A percentile compares a stretch with the other conserved stretches of the same genome.
These are phyloP conservation scores for Pseudomyrmex flavicornis DNA, from an alignment of 1,140 invertebrate genomes.

Conservation along the genomic window DNA sequence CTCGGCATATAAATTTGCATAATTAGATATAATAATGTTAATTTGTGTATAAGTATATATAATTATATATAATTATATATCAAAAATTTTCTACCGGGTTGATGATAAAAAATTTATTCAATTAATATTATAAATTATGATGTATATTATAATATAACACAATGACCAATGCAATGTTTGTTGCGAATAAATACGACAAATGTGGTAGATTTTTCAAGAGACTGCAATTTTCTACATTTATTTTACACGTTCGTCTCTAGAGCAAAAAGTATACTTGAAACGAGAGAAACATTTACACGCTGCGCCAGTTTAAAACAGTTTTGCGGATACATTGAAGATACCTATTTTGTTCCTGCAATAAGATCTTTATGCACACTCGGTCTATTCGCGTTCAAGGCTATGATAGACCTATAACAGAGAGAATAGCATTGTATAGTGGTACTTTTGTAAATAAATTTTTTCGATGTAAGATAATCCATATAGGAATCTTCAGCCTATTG, in stretches of 20 bases:
- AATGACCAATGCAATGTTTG: neutral
- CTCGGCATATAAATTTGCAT: too few species aligned
- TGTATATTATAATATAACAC: neutral
- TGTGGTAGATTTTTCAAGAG: neutral
- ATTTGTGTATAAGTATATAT: too few species aligned
- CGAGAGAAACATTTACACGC: conserved; percentile 38
- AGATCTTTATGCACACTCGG: conserved; percentile 73
- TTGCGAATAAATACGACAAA: too few species aligned
- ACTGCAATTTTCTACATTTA: conserved; percentile 12
- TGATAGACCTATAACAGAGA: conserved; percentile 74
- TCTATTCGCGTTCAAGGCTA: conserved; percentile 77
- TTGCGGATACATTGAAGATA: conserved; percentile 45
- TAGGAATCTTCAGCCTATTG: conserved; percentile 76
- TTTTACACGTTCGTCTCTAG: conserved; percentile 2
- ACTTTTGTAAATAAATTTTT: conserved; percentile 80
- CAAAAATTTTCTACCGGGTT: too few species aligned
- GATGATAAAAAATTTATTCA: too few species aligned
- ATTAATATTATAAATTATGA: neutral
- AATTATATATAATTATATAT: too few species aligned
- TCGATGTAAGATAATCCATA: conserved; percentile 74
- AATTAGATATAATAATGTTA: too few species aligned
- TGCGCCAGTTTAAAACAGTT: conserved; percentile 54
- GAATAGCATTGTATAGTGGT: conserved; percentile 69
- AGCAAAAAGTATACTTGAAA: neutral
- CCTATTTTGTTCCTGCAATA: conserved; percentile 66